phyloP scores from a whole-genome alignment of 2,113 vertebrate genomes.

The Equus przewalskii region DNA sequence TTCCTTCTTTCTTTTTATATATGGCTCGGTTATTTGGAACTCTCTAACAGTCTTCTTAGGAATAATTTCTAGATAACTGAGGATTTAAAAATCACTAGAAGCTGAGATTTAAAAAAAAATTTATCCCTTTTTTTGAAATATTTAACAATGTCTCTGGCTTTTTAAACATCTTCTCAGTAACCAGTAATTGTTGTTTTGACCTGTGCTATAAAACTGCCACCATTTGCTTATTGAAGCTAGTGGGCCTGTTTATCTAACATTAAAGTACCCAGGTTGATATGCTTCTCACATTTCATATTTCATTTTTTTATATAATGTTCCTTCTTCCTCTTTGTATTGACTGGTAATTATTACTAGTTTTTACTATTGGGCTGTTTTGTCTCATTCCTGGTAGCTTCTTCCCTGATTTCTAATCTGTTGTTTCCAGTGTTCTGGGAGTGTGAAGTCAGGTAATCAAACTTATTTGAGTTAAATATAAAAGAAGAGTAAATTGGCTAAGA shows the following conservation, averaged over 20 bases:
- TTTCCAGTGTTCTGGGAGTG: neutral
- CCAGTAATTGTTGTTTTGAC: neutral
- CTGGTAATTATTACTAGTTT: neutral
- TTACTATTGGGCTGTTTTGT: neutral
- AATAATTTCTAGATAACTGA: conserved; percentile 13
- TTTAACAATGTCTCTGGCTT: neutral
- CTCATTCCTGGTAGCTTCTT: neutral
- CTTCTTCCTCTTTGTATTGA: neutral
- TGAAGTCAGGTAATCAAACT: neutral
- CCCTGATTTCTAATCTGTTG: conserved; percentile 1
- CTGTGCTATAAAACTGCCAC: neutral
- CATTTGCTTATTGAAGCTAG: neutral
- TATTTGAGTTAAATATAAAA: neutral
- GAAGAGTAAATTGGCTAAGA: neutral
- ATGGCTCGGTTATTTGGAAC: neutral
- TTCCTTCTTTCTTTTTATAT: neutral
- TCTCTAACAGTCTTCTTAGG: neutral
- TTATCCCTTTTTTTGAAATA: neutral
- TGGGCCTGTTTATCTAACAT: neutral
- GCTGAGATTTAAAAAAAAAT: neutral
- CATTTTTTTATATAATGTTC: neutral
- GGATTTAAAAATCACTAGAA: neutral
- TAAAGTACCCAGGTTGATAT: neutral
- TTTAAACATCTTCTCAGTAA: neutral
- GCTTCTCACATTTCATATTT: neutral